Evolutionary conservation across 2,113 vertebrate genomes (phyloP), one percentile per base, ranked within the genome.

Genomic region (Chlorocebus sabaeus): DNA sequence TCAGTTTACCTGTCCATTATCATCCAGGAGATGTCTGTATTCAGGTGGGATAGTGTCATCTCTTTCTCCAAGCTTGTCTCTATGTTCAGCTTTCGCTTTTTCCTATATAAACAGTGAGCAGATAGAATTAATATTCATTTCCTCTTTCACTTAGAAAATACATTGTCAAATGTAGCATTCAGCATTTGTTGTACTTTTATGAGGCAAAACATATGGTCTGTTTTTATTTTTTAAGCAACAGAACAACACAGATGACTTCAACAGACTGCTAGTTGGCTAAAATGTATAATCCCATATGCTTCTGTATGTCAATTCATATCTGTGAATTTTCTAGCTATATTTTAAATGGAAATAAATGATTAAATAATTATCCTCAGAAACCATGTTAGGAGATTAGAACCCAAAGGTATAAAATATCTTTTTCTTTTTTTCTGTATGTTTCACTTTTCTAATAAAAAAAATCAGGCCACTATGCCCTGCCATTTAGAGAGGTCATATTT

Each of bases 1-100:
- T 87, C 64, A n/a, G 70, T 50, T 98, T 98, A 99, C 99, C 98
- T 99, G 59, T 5, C 98, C 97, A 27, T 98, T 90, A 0, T 97
- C 96, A 50, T 99, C 99, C 97, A 99, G 90, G 78, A 99, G 96
- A 38, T 99, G 98, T 25, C 1, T 85, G 9, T 98, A 99, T 0
- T 99, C 98, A 6, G 99, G 99, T 1, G 99, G 99, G 25, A 99
- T 98, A 6, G 99, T 99, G 78, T 99, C 98, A 0, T 99, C 99
- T 96, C 97, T 98, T 79, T 99, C 99, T 89, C 99, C 99, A 73
- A 99, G 98, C 67, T 98, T 98, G 48, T 99, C 98, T 93, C 76
- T 98, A 50, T 99, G 98, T 43, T 99, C 98, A 70, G 98, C 97
- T 97, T 98, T 98, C 23, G 97, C 94, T 92, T 96, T 98, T 93